A percentile compares a stretch with the other conserved stretches of the same genome.
Evolutionary conservation across 2,113 vertebrate genomes (phyloP).

Genomic region (Pygathrix nemaeus): DNA sequence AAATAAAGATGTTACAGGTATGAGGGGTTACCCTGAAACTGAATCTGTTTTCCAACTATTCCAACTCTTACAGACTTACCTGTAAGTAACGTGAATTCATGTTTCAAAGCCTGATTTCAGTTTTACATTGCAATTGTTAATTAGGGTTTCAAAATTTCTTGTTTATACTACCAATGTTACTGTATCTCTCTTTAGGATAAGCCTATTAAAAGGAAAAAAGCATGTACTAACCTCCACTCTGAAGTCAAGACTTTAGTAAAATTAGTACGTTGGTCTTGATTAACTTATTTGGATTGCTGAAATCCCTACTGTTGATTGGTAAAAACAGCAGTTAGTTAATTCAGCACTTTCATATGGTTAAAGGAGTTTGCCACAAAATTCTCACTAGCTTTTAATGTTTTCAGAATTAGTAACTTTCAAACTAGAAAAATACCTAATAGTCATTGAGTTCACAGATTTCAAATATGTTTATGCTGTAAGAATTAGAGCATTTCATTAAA

Average conservation of each 20-base stretch:
- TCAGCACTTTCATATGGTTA: not conserved
- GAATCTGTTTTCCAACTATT: not conserved
- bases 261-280: not conserved
- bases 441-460: not conserved
- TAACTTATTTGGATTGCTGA: not conserved
- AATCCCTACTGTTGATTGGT: not conserved
- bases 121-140: not conserved
- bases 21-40: not conserved
- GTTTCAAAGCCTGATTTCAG: not conserved
- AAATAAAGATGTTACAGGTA: no score
- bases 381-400: not conserved
- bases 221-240: not conserved
- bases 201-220: not conserved
- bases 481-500: not conserved
- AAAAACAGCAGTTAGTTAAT: not conserved
- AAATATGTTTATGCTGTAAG: not conserved
- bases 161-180: not conserved
- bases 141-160: slow-evolving; percentile 8
- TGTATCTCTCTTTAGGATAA: not conserved
- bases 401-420: slow-evolving; percentile 30
- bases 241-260: not conserved
- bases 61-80: not conserved
- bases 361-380: not conserved
- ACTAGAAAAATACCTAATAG: not conserved
- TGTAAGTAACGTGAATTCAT: not conserved